Conservation (phyloP, 2,888 invertebrate species). For the Catonia carolina region DNA sequence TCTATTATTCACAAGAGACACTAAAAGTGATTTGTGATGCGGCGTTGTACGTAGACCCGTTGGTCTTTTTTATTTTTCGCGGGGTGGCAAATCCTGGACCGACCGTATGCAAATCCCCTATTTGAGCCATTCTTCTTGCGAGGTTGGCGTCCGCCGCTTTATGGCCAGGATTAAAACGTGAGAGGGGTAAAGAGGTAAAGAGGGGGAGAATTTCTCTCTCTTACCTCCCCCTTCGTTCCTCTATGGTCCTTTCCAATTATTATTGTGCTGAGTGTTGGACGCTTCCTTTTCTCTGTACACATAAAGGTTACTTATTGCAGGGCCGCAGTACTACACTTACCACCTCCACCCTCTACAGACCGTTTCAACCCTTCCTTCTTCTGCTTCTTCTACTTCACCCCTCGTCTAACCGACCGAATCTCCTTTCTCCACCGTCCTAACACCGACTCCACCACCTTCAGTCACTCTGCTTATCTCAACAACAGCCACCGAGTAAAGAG, state of each 20-base stretch:
- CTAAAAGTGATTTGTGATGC: constrained; percentile 13
- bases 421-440: no score
- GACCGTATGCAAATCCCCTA: constrained; percentile 16
- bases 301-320: constrained; percentile 13
- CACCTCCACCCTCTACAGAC: not conserved
- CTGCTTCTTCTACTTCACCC: not conserved
- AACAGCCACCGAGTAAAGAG: no score
- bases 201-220: not conserved
- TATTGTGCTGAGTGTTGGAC: constrained; percentile 8
- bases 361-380: not conserved
- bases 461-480: no score
- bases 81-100: no score
- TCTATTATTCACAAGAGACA: constrained; percentile 15
- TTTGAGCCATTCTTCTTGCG: constrained; percentile 15
- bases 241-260: constrained; percentile 3
- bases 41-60: no score
- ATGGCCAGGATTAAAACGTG: constrained; percentile 11
- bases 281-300: constrained; percentile 6
- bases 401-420: not conserved
- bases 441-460: no score
- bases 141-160: constrained; percentile 10
- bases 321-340: constrained; percentile 3
- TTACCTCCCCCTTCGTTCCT: no score
- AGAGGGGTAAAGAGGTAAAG: not conserved
- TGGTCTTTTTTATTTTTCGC: no score